Evolutionary conservation across 2,797 vertebrate species (phyloP), one percentile per base, ranked within the genome.

Genomic region (Thunnus albacares): DNA sequence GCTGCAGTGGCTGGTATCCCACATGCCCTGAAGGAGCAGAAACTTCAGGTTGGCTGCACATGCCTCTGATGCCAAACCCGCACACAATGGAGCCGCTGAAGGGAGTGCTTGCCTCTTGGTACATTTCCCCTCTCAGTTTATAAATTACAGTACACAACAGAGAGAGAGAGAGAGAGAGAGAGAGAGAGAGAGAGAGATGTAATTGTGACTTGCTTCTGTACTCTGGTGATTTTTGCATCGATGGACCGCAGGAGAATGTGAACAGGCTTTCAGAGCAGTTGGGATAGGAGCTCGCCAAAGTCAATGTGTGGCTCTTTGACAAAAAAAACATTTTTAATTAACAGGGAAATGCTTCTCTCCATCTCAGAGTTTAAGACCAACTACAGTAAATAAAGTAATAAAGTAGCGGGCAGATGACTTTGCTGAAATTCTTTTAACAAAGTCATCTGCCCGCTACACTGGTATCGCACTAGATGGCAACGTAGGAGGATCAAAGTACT

Each of bases 241-340:
- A 83, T 85, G 81, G 77, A 86, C 83, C 1, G 18, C 30, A 47
- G 61, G 68, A 75, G 74, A 49, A 81, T 57, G 70, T 49, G 78
- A 87, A 82, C 90, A 86, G 86, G 79, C 67, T 84, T 87, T 79
- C 43, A 47, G 81, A 87, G 74, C 87, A 92, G 80, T 85, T 90
- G 91, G 85, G 75, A 47, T 60, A 72, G 63, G 67, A 87, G 68
- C 57, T 22, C 14, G 89, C 90, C 87, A 90, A 71, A 33, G 35
- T 65, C 79, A 49, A 74, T 13, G 45, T 83, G 84, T 87, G 84
- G 81, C 82, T 85, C 33, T 60, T 58, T 73, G 78, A 89, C 84
- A 90, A 77, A 81, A 90, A 77, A 81, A 86, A 66, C 59, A 26
- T 78, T 87, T 89, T 83, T 83, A 81, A 89, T 90, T 82, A 87